Evolutionary conservation across 2,113 vertebrate species (phyloP), one percentile per base, ranked within the genome.

Genomic region (Dicerorhinus sumatrensis): DNA sequence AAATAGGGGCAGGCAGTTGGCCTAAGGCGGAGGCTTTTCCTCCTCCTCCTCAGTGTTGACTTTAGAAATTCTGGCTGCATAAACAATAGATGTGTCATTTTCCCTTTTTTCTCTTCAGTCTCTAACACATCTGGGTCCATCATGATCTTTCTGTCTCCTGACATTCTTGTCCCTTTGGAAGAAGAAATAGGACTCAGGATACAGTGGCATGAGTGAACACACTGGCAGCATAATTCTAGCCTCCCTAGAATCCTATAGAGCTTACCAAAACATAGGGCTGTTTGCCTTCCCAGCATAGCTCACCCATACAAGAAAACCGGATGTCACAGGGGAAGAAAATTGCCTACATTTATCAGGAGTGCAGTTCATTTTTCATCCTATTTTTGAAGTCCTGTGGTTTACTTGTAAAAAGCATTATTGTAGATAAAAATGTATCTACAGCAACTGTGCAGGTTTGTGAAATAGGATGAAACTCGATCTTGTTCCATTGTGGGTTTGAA

Each of bases 201-300:
- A 23, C 48, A 46, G 48, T n/a, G 20, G 14, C 7, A 0, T 21
- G 42, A 80, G 83, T 31, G 67, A 27, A 2, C 2, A 18, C 0
- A 0, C 36, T 31, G 91, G 29, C 46, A 67, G 54, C 12, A 1
- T 20, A 18, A 1, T 48, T 8, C 20, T 5, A 7, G 58, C 14
- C 60, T 56, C 51, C 21, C 33, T 51, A 12, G 27, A 17, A 25
- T n/a, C 27, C 5, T 8, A 27, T 77, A 21, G 18, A 6, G 12
- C 51, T 39, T 20, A 33, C 27, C 20, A 1, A 9, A 36, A 3
- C 2, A 1, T 14, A 6, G 8, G 80, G 42, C 83, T 58, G 21
- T 16, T 9, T 1, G 21, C 21, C 36, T 25, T 70, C 8, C 79
- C 13, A 1, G 1, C 1, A 0, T 0, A 39, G 75, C 65, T 63